These are phyloP conservation scores for Clitarchus hookeri DNA, from an alignment of 2,888 invertebrate genomes.

Conservation along the genomic window DNA sequence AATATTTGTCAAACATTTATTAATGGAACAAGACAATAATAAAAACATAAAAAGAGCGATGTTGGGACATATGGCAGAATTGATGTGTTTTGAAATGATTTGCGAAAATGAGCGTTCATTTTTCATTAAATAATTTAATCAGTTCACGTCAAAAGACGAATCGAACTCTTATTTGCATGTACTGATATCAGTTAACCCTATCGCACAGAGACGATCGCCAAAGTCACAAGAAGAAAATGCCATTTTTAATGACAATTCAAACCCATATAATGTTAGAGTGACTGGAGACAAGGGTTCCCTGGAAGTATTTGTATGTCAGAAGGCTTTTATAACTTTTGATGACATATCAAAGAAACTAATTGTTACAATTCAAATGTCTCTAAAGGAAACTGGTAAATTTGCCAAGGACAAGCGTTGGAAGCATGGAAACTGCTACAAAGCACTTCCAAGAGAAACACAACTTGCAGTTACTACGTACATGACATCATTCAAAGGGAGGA, in stretches of 20 bases:
- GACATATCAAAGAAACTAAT: conserved; percentile 24
- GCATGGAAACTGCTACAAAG: neutral
- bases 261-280: neutral
- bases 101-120: too few species aligned
- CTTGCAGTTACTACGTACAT: conserved; percentile 37
- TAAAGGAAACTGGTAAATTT: neutral
- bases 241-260: too few species aligned
- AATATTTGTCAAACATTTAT: neutral
- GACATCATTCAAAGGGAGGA: conserved; percentile 44
- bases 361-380: too few species aligned
- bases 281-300: neutral
- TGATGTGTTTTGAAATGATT: too few species aligned
- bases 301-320: neutral
- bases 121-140: neutral
- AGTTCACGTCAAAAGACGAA: neutral
- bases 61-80: too few species aligned
- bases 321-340: conserved; percentile 4
- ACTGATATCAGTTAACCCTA: neutral
- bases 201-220: neutral
- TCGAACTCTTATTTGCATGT: neutral
- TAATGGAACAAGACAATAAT: too few species aligned
- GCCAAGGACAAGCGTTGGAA: neutral
- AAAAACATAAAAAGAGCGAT: too few species aligned
- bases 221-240: neutral
- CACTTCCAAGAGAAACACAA: neutral